Conservation (phyloP, 2,113 vertebrate species). For the Serinus canaria region DNA sequence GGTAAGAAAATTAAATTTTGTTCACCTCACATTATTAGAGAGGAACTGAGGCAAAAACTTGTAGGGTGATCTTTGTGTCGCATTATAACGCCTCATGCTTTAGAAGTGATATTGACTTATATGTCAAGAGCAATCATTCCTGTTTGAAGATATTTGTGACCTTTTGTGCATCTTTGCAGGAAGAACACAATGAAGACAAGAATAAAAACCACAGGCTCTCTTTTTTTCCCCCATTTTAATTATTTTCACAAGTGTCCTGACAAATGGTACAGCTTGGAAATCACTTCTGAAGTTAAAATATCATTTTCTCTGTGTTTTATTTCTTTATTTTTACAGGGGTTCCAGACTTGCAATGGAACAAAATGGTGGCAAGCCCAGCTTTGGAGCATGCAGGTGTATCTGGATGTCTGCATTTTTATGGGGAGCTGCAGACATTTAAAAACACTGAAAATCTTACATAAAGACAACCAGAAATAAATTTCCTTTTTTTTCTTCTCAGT, state of each 20-base stretch:
- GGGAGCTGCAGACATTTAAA: background rate
- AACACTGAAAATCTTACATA: background rate
- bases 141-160: background rate
- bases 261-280: background rate
- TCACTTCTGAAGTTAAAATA: background rate
- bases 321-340: background rate
- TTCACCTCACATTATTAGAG: background rate
- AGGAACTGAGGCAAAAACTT: background rate
- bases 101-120: background rate
- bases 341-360: background rate
- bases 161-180: background rate
- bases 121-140: slow-evolving; percentile 21
- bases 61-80: background rate
- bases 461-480: background rate
- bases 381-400: background rate
- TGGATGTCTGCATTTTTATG: background rate
- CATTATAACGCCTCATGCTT: background rate
- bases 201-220: background rate
- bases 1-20: background rate
- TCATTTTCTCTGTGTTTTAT: background rate
- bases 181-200: background rate
- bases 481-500: background rate
- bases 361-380: background rate
- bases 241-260: background rate
- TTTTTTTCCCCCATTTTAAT: background rate